Conservation (phyloP, 2,113 vertebrate species). For the Rhea pennata region DNA sequence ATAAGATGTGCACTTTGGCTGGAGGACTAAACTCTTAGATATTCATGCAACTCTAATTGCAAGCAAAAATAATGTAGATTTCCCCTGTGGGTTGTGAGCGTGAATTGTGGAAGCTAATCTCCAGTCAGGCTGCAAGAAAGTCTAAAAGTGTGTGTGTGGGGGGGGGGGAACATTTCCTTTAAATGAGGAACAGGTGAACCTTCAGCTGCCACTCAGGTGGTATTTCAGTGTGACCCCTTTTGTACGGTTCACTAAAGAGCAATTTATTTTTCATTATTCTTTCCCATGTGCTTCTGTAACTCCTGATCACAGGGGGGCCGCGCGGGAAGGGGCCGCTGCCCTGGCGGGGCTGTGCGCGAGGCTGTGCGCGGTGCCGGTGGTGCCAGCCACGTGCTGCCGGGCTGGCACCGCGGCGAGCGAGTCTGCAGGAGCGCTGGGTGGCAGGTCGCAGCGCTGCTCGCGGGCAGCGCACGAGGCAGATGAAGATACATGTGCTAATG, state of each 20-base stretch:
- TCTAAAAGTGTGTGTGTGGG: too few species aligned
- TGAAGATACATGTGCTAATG: background rate
- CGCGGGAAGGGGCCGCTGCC: too few species aligned
- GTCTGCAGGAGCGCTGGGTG: background rate
- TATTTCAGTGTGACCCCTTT: background rate
- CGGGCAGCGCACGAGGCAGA: background rate
- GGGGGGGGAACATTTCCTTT: background rate
- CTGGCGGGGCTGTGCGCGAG: too few species aligned
- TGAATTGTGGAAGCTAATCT: background rate
- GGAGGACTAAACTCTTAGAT: background rate
- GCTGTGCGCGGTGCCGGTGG: too few species aligned
- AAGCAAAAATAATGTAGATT: background rate
- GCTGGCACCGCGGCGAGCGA: background rate
- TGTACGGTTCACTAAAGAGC: background rate
- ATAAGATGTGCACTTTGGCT: background rate
- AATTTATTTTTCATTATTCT: too few species aligned
- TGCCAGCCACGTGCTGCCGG: too few species aligned
- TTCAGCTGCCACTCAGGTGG: too few species aligned
- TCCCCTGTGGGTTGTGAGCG: background rate
- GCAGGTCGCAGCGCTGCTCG: background rate
- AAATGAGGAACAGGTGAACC: background rate
- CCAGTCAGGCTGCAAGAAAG: background rate
- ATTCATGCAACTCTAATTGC: background rate
- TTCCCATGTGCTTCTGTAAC: too few species aligned
- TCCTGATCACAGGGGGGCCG: too few species aligned